Conservation (phyloP, 2,113 vertebrate species). For the Dendrocopos noguchii region DNA sequence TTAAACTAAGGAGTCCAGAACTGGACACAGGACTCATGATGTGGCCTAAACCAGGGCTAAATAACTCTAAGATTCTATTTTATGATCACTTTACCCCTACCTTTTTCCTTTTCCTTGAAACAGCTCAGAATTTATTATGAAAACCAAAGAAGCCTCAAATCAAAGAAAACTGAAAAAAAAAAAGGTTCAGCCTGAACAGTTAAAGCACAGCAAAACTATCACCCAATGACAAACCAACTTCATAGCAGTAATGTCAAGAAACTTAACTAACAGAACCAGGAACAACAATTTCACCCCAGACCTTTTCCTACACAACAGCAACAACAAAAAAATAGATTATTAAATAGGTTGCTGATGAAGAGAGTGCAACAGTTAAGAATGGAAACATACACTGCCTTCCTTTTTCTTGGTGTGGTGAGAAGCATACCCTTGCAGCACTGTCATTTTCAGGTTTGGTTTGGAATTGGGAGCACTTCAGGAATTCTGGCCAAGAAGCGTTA, state of each 20-base stretch:
- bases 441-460: slow-evolving; percentile 71
- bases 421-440: slow-evolving; percentile 74
- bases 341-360: background rate
- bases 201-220: background rate
- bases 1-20: no score
- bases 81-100: background rate
- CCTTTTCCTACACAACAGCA: background rate
- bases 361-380: background rate
- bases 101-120: background rate
- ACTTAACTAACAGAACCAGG: background rate
- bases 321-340: background rate
- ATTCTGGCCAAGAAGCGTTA: slow-evolving; percentile 92
- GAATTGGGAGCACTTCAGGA: slow-evolving; percentile 94
- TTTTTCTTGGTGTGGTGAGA: slow-evolving; percentile 82
- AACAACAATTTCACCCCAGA: background rate
- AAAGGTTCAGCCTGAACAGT: background rate
- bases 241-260: background rate
- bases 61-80: background rate
- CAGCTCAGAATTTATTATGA: background rate
- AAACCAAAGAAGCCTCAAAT: background rate
- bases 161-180: background rate
- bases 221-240: background rate
- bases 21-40: no score
- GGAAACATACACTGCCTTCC: slow-evolving; percentile 83
- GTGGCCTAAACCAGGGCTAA: background rate